Evolutionary conservation across 2,113 vertebrate species (phyloP).

Genomic region (Cyphomyrus discorhynchus): DNA sequence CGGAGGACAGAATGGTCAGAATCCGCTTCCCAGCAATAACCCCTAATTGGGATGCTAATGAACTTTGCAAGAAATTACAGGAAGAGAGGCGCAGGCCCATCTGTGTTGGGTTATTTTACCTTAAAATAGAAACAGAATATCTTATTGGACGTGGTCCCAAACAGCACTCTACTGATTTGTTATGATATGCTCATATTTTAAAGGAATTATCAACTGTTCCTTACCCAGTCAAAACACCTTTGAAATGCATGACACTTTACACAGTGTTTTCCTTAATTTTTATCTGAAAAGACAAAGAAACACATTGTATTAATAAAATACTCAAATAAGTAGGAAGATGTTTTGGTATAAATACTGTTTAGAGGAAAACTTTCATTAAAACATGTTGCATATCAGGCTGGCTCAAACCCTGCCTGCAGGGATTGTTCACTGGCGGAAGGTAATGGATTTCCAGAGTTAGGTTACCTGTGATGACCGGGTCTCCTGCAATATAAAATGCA

Average conservation of each 20-base stretch:
- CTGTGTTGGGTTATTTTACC: not conserved
- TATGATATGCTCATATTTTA: not conserved
- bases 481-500: not conserved
- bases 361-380: not conserved
- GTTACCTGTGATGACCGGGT: not conserved
- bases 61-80: not conserved
- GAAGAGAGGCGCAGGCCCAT: not conserved
- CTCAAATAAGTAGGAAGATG: not conserved
- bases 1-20: not conserved
- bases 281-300: not conserved
- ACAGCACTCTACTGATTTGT: not conserved
- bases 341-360: not conserved
- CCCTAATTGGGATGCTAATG: not conserved
- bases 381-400: not conserved
- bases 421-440: not conserved
- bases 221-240: not conserved
- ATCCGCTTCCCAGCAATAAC: not conserved
- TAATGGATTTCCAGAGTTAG: not conserved
- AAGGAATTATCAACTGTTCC: not conserved
- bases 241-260: not conserved
- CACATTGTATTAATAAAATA: not conserved
- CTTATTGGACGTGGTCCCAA: not conserved
- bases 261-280: not conserved
- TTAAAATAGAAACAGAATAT: not conserved
- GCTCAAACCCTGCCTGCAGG: not conserved